Evolutionary conservation across 2,888 invertebrate genomes (phyloP).

Genomic region (Mesorhabditis spiculigera): DNA sequence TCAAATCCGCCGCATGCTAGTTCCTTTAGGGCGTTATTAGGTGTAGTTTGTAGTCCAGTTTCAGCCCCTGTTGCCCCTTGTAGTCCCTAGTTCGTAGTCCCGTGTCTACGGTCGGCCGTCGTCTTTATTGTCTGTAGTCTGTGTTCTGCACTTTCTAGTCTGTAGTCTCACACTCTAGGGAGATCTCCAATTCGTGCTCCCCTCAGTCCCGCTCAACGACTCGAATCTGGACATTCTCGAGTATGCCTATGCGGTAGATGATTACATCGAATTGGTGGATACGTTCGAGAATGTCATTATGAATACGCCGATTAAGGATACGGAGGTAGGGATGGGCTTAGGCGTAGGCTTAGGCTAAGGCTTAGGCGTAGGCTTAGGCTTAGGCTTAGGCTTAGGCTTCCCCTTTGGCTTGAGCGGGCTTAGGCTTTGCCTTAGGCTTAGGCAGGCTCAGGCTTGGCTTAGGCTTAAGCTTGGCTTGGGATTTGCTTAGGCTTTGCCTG

Average conservation of each 20-base stretch:
- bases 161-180: neutral
- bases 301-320: neutral
- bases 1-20: no score
- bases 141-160: no score
- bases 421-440: neutral
- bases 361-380: neutral
- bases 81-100: no score
- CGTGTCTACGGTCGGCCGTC: no score
- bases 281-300: neutral
- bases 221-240: neutral
- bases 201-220: neutral
- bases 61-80: no score
- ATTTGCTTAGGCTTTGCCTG: neutral
- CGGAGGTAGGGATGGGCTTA: neutral
- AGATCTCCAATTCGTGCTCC: neutral
- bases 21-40: no score
- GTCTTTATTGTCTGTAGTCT: no score
- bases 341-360: neutral
- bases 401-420: neutral
- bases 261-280: neutral
- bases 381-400: neutral
- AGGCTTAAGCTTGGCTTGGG: no score
- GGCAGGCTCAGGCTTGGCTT: neutral
- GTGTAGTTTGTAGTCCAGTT: no score
- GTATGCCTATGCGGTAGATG: conserved; percentile 1